Evolutionary conservation across 2,797 vertebrate genomes (phyloP), one percentile per base, ranked within the genome.

Genomic region (Setipinna tenuifilis): DNA sequence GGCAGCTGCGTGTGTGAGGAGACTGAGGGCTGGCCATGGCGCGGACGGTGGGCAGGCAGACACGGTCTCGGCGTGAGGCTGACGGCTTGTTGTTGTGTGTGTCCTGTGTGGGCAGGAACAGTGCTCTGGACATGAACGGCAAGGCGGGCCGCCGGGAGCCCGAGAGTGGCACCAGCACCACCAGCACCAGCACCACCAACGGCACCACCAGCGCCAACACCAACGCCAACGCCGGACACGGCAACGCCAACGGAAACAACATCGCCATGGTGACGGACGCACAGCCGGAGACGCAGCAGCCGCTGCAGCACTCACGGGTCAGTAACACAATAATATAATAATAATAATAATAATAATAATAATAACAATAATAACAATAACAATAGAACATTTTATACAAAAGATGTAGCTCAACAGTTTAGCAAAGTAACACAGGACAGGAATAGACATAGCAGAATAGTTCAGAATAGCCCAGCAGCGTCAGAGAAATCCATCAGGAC

Each of bases 71-170:
- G 50, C 50, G 14, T 3, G 71, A 25, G 31, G 10, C 35, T 78
- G 12, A 88, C 80, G 86, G 85, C 84, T 89, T 84, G 85, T 44
- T 85, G 81, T 75, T 87, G 25, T 86, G 83, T 83, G 58, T 82
- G 23, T 54, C 50, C 50, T 91, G 87, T 89, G 58, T 44, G 82
- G 87, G 46, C 92, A 92, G 87, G 93, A 94, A 93, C 89, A 93
- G 92, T 0, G 88, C 94, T 92, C 93, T 86, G 94, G 97, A 97
- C 91, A 98, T 98, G 97, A 97, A 97, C 90, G 95, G 93, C 93
- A 97, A 97, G 92, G 91, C 93, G 80, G 92, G 92, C 44, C 91
- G 93, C 88, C 96, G 95, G 92, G 93, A 94, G 59, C 91, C 92
- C 23, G 84, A 84, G 48, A 93, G 91, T 89, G 83, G 91, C 86